phyloP scores from a whole-genome alignment of 2,888 invertebrate genomes.

The Lucinisca nassula region DNA sequence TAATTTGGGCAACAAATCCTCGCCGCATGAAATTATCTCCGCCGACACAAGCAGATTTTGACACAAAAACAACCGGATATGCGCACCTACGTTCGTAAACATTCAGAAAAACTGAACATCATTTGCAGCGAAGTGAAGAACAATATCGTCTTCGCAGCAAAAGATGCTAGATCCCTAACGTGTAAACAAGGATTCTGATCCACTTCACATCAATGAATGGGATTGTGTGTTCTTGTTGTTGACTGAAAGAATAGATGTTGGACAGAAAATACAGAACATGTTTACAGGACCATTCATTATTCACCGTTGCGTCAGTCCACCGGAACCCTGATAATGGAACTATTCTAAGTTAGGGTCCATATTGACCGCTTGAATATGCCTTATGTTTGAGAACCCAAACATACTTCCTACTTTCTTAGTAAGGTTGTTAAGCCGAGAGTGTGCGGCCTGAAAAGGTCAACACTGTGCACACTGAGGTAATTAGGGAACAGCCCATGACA shows the following conservation, averaged over 20 bases:
- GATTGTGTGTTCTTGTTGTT: constrained; percentile 41
- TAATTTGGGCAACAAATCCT: background rate
- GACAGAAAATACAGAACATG: too few species aligned
- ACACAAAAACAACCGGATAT: constrained; percentile 17
- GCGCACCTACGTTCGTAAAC: constrained; percentile 20
- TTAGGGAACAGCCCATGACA: background rate
- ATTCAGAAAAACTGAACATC: background rate
- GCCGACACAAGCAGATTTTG: background rate
- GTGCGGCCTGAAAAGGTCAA: too few species aligned
- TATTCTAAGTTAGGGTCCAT: background rate
- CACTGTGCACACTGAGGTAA: too few species aligned
- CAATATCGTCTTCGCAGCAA: background rate
- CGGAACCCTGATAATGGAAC: constrained; percentile 14
- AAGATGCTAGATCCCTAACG: constrained; percentile 36
- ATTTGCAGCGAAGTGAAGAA: constrained; percentile 29
- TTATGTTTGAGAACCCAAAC: background rate
- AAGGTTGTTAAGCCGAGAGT: background rate
- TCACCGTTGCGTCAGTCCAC: constrained; percentile 29
- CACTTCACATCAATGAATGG: constrained; percentile 3
- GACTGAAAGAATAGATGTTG: background rate
- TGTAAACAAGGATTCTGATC: constrained; percentile 12
- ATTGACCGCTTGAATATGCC: background rate
- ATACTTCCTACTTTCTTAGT: background rate
- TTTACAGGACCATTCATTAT: too few species aligned
- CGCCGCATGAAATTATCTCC: background rate